phyloP scores from a whole-genome alignment of 2,888 invertebrate species.

The Dione juno region DNA sequence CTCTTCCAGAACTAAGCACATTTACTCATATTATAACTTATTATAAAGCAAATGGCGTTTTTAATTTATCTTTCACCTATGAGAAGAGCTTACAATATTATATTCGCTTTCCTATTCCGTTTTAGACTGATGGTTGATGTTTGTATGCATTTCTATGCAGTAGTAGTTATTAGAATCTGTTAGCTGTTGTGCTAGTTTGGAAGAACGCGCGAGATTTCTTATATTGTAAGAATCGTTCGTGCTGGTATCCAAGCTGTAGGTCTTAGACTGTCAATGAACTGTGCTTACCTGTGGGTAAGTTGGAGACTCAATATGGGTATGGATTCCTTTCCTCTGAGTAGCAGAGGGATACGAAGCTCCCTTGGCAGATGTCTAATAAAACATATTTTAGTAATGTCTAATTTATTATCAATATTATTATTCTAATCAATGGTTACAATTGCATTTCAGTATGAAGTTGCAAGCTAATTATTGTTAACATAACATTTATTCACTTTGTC shows the following conservation, averaged over 20 bases:
- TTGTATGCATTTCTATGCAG: slow-evolving; percentile 36
- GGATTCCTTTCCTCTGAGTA: slow-evolving; percentile 78
- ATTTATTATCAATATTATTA: slow-evolving; percentile 29
- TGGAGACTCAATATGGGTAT: slow-evolving; percentile 53
- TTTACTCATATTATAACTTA: slow-evolving; percentile 54
- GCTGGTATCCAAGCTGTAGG: slow-evolving; percentile 25
- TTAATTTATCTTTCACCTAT: slow-evolving; percentile 44
- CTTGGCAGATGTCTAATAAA: slow-evolving; percentile 47
- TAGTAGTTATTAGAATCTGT: slow-evolving; percentile 31
- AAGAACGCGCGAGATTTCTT: slow-evolving; percentile 34
- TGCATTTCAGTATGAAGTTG: slow-evolving; percentile 42
- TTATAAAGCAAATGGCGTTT: slow-evolving; percentile 48
- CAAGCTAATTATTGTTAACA: slow-evolving; percentile 43
- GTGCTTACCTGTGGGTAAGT: slow-evolving; percentile 38
- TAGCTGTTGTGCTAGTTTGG: slow-evolving; percentile 39
- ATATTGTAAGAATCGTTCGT: slow-evolving; percentile 29
- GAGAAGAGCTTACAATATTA: slow-evolving; percentile 18
- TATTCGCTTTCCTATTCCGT: slow-evolving; percentile 36
- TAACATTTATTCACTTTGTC: slow-evolving; percentile 32
- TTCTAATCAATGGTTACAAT: slow-evolving; percentile 38
- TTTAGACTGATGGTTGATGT: slow-evolving; percentile 34
- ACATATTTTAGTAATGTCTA: slow-evolving; percentile 31
- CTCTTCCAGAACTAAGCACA: slow-evolving; percentile 92
- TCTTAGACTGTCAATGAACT: slow-evolving; percentile 30
- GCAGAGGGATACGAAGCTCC: slow-evolving; percentile 80